phyloP scores from a whole-genome alignment of 2,113 vertebrate species.

The Abramis brama region DNA sequence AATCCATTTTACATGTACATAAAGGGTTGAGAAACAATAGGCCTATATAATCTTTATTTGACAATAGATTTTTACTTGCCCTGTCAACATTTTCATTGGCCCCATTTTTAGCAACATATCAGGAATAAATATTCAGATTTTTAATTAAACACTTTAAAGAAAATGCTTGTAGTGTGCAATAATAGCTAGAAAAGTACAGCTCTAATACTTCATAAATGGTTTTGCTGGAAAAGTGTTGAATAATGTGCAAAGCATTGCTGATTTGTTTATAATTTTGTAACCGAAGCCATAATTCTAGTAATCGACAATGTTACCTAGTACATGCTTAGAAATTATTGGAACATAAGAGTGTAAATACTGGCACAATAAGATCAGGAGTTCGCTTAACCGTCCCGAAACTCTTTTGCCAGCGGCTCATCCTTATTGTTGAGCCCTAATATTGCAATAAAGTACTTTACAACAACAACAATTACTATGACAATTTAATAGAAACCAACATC shows the following conservation, averaged over 20 bases:
- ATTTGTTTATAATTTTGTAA: not conserved
- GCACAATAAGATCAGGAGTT: not conserved
- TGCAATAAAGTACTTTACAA: not conserved
- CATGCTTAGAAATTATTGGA: not conserved
- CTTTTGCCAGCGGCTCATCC: not conserved
- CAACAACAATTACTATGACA: not conserved
- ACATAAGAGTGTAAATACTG: not conserved
- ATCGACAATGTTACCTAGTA: not conserved
- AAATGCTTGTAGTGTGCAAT: no score
- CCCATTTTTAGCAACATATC: no score
- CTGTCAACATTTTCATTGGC: not conserved
- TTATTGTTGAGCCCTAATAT: not conserved
- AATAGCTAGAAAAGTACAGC: no score
- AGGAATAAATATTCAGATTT: no score
- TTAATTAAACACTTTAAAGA: no score
- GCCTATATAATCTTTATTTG: not conserved
- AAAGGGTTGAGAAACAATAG: not conserved
- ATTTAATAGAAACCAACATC: slow-evolving; percentile 20
- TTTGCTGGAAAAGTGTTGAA: not conserved
- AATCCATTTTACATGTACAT: not conserved
- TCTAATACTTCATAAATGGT: not conserved
- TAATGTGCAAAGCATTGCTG: not conserved
- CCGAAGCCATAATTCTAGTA: not conserved
- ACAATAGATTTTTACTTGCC: not conserved
- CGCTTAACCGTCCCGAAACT: not conserved